Conservation (phyloP, 2,797 vertebrate species). For the Enoplosus armatus region DNA sequence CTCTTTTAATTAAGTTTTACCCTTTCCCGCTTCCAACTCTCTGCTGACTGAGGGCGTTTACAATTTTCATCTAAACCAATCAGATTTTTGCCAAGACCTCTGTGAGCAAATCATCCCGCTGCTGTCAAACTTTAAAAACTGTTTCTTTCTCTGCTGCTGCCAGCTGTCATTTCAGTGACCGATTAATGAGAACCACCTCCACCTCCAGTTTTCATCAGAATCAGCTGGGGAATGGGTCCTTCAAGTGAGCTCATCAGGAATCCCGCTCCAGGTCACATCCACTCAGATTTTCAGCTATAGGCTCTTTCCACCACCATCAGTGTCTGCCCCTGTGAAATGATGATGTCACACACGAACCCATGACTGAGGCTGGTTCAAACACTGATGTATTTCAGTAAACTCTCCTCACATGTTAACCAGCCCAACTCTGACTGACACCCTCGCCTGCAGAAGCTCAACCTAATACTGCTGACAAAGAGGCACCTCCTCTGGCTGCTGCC, state of each 20-base stretch:
- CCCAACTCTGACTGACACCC: too few species aligned
- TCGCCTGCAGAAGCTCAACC: too few species aligned
- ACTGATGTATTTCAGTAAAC: too few species aligned
- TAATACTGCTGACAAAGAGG: too few species aligned
- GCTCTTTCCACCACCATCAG: background rate
- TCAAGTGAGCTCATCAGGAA: conserved; percentile 11
- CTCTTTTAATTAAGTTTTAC: background rate
- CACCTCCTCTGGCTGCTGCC: too few species aligned
- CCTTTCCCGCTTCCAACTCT: background rate
- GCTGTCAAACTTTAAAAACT: background rate
- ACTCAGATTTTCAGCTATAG: background rate
- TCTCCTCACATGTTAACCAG: too few species aligned
- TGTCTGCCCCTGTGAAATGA: background rate
- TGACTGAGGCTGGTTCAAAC: too few species aligned
- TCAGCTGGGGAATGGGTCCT: background rate
- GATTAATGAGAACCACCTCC: conserved; percentile 9
- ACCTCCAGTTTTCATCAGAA: conserved; percentile 16
- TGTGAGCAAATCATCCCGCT: background rate
- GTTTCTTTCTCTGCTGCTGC: background rate
- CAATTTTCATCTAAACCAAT: background rate
- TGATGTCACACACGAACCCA: too few species aligned
- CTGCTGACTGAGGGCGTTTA: conserved; percentile 4
- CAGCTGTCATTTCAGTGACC: conserved; percentile 10
- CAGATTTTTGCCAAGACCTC: background rate
- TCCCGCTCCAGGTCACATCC: background rate